phyloP scores from a whole-genome alignment of 2,888 invertebrate species.

The Apoderus coryli region DNA sequence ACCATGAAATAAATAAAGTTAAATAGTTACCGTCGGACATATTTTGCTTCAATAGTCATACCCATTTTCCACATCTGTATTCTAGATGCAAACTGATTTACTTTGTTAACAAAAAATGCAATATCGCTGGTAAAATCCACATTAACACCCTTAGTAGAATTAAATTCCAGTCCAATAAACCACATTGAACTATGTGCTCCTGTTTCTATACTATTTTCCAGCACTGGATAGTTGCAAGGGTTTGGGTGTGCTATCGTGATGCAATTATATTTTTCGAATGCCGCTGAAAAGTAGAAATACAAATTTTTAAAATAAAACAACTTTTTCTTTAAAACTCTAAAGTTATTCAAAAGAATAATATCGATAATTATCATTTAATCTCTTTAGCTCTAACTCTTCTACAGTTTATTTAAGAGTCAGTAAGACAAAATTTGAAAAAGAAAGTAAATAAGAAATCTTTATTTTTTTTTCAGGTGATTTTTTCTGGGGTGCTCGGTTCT shows the following conservation, averaged over 20 bases:
- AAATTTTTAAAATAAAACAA: too few species aligned
- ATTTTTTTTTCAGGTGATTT: too few species aligned
- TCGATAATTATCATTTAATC: too few species aligned
- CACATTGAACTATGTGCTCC: slow-evolving; percentile 73
- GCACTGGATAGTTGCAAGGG: slow-evolving; percentile 68
- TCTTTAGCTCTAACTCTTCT: too few species aligned
- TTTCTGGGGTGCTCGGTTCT: too few species aligned
- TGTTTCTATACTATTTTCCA: slow-evolving; percentile 32
- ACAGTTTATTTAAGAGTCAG: too few species aligned
- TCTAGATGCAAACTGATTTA: slow-evolving; percentile 60
- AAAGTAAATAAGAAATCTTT: too few species aligned
- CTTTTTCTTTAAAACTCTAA: too few species aligned
- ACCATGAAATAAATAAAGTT: too few species aligned
- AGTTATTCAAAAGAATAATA: too few species aligned
- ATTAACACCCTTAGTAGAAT: slow-evolving; percentile 66
- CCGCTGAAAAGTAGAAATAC: slow-evolving; percentile 35
- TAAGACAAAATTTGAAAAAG: too few species aligned
- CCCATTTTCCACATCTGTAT: slow-evolving; percentile 56
- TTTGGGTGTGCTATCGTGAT: slow-evolving; percentile 92
- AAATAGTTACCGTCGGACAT: slow-evolving; percentile 76
- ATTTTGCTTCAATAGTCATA: slow-evolving; percentile 72
- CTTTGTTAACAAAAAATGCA: slow-evolving; percentile 76
- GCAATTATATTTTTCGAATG: slow-evolving; percentile 80
- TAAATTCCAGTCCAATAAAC: slow-evolving; percentile 94
- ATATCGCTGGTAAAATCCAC: slow-evolving; percentile 91